Base-by-base conservation (phyloP, 2,888 invertebrate species). In the Drosophila nigricruria region DNA sequence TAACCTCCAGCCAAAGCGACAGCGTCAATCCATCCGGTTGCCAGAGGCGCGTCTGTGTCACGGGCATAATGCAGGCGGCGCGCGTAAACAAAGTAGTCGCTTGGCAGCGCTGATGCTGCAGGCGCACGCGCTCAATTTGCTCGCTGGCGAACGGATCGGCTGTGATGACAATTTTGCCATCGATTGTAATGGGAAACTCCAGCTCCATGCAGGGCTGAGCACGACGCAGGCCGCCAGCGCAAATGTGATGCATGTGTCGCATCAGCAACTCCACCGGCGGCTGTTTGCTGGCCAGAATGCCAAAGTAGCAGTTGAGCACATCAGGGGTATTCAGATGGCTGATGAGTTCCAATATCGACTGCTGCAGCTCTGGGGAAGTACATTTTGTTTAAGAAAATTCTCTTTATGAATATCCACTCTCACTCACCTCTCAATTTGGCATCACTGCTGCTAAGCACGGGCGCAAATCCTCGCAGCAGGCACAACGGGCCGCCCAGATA, bases 301-400 rank as follows among this genome's bases (percentile, higher is more conserved):
- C 93, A 66, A 96, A 93, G 87, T 95, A 95, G 16, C 94, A 93
- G 8, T 94, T 93, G 69, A 96, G 92, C 1, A 91, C 86, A 56
- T 93, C 92, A 0, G 93, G 92, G 0, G 92, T 91, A 68, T 92
- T 92, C 2, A 93, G 70, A 53, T 93, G 91, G 18, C 93, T 93
- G 43, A 96, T 94, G 54, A 96, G 93, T 90, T 96, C 95, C 45
- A 96, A 91, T 58, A 95, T 93, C 53, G 95, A 94, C 79, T 94
- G 94, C 78, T 96, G 96, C 18, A 96, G 92, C 68, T 96, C 96
- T 95, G 91, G 25, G 6, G 14, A 14, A 20, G 14, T 0, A 25
- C 1, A 9, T 14, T 16, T 14, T 2, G 12, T 5, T 2, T 20
- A 3, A n/a, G 16, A 0, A 12, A n/a, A n/a, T 25, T 0, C 3